Conservation (phyloP, 2,888 invertebrate genomes). For the Tubiluchus corallicola region DNA sequence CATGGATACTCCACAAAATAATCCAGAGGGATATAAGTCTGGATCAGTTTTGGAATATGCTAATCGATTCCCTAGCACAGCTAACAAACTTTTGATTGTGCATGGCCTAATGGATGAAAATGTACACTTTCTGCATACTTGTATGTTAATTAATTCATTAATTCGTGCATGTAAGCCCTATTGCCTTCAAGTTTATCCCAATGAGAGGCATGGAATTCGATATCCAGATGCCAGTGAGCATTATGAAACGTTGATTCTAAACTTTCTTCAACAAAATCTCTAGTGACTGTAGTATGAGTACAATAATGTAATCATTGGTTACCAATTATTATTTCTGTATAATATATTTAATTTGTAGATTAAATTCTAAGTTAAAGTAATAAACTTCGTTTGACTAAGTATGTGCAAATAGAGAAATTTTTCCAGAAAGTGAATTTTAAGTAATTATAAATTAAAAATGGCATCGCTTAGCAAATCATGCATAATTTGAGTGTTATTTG, state of each 20-base stretch:
- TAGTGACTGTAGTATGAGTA: no score
- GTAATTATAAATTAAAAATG: no score
- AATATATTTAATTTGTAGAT: no score
- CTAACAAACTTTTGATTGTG: conserved; percentile 62
- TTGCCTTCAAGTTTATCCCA: conserved; percentile 48
- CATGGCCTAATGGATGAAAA: conserved; percentile 97
- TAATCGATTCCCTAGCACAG: conserved; percentile 61
- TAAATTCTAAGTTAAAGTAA: no score
- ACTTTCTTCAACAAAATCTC: conserved; percentile 26
- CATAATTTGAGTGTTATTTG: no score
- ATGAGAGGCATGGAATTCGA: conserved; percentile 28
- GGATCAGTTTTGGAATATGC: conserved; percentile 70
- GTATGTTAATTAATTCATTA: conserved; percentile 67
- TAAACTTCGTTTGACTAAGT: no score
- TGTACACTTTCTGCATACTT: conserved; percentile 93
- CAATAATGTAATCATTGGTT: no score
- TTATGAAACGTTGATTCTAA: conserved; percentile 27
- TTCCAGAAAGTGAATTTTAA: no score
- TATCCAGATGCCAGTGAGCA: conserved; percentile 27
- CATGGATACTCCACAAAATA: conserved; percentile 65
- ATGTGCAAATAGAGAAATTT: no score
- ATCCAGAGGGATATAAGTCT: conserved; percentile 54
- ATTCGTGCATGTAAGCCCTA: conserved; percentile 91
- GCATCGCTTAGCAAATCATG: no score
- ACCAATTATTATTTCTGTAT: no score